phyloP scores from a whole-genome alignment of 2,888 invertebrate genomes.

The Apamea sordens region DNA sequence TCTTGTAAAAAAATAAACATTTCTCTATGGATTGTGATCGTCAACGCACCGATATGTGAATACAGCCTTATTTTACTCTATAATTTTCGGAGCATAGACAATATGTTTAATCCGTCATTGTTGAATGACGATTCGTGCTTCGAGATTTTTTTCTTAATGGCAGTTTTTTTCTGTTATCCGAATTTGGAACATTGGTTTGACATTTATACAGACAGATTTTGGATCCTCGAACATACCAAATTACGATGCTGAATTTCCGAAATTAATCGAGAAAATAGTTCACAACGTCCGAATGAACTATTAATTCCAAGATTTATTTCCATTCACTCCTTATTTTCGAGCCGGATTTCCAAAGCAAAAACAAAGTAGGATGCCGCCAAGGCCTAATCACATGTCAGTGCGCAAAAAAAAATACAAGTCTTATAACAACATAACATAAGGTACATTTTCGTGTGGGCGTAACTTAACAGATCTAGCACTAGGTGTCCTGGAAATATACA shows the following conservation, averaged over 20 bases:
- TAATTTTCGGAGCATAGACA: conserved; percentile 26
- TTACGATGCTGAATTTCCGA: neutral
- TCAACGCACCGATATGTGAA: conserved; percentile 54
- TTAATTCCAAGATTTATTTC: neutral
- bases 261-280: neutral
- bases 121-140: neutral
- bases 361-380: neutral
- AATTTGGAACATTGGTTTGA: conserved; percentile 13
- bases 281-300: neutral
- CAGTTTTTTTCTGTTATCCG: neutral
- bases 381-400: conserved; percentile 47
- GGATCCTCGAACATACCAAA: neutral
- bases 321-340: neutral
- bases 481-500: conserved; percentile 66
- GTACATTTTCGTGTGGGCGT: conserved; percentile 68
- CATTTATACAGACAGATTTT: conserved; percentile 2
- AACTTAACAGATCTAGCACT: conserved; percentile 67
- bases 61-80: conserved; percentile 17
- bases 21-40: conserved; percentile 56
- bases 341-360: neutral
- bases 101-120: neutral
- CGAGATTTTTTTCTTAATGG: neutral
- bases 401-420: conserved; percentile 49
- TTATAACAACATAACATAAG: conserved; percentile 69
- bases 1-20: conserved; percentile 55